phyloP scores from a whole-genome alignment of 2,888 invertebrate genomes.

The Dendrolimus pini region DNA sequence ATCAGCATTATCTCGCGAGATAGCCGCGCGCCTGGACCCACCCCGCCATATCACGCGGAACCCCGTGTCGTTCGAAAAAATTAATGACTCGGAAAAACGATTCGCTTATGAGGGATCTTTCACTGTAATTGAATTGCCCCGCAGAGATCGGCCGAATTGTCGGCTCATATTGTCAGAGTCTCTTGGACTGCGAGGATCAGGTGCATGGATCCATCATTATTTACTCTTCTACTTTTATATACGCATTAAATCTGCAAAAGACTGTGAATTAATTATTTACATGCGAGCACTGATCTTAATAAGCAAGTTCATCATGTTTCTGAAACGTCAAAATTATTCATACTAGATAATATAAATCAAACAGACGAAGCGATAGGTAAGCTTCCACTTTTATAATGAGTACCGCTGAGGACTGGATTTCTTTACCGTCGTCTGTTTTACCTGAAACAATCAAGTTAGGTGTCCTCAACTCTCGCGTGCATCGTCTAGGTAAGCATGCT shows the following conservation, averaged over 20 bases:
- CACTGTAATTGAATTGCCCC: conserved; percentile 75
- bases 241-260: neutral
- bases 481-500: too few species aligned
- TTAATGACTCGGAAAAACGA: conserved; percentile 77
- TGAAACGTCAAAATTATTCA: too few species aligned
- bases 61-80: conserved; percentile 75
- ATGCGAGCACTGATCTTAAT: too few species aligned
- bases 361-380: too few species aligned
- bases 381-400: too few species aligned
- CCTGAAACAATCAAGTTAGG: too few species aligned
- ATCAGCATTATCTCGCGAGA: conserved; percentile 77
- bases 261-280: neutral
- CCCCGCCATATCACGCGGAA: conserved; percentile 67
- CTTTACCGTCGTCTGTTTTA: too few species aligned
- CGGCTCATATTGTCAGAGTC: conserved; percentile 42
- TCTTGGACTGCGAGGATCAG: conserved; percentile 30
- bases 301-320: too few species aligned
- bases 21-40: conserved; percentile 66
- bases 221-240: neutral
- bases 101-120: conserved; percentile 77
- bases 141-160: conserved; percentile 63
- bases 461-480: too few species aligned
- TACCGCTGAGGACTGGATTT: too few species aligned
- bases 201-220: conserved; percentile 17
- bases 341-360: too few species aligned